A percentile compares a stretch with the other conserved stretches of the same genome.
Evolutionary conservation across 2,888 invertebrate species (phyloP).

Genomic region (Galerucella nymphaeae): DNA sequence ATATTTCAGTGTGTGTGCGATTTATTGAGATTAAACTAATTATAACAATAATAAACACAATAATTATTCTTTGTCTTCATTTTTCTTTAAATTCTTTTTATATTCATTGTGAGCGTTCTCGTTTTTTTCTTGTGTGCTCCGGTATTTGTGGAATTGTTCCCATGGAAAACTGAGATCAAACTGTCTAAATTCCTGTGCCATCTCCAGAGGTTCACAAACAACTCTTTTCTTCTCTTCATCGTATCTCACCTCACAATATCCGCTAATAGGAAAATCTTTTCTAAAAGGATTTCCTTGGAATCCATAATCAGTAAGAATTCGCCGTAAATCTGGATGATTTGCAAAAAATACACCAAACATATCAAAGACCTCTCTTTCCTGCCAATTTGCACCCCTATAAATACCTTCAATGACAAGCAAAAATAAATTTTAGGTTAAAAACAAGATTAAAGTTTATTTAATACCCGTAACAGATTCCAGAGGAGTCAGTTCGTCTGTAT

Average conservation of each 20-base stretch:
- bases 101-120: conserved; percentile 3
- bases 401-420: conserved; percentile 65
- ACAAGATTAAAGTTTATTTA: background rate
- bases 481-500: conserved; percentile 97
- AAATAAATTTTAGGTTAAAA: background rate
- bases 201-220: conserved; percentile 94
- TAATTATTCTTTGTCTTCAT: background rate
- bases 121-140: conserved; percentile 23
- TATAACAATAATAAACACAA: background rate
- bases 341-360: conserved; percentile 98
- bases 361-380: conserved; percentile 95
- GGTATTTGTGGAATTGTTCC: conserved; percentile 90
- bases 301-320: conserved; percentile 98
- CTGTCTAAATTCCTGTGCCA: conserved; percentile 96
- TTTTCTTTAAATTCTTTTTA: conserved; percentile 8
- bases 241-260: conserved; percentile 95
- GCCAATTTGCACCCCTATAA: conserved; percentile 94
- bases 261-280: conserved; percentile 96
- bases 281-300: conserved; percentile 98
- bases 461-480: conserved; percentile 77
- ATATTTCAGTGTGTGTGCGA: too few species aligned
- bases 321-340: conserved; percentile 95
- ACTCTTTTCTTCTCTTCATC: conserved; percentile 97
- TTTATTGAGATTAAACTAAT: too few species aligned
- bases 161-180: conserved; percentile 97